Evolutionary conservation across 2,113 vertebrate species (phyloP).

Genomic region (Eudorcas thomsonii): DNA sequence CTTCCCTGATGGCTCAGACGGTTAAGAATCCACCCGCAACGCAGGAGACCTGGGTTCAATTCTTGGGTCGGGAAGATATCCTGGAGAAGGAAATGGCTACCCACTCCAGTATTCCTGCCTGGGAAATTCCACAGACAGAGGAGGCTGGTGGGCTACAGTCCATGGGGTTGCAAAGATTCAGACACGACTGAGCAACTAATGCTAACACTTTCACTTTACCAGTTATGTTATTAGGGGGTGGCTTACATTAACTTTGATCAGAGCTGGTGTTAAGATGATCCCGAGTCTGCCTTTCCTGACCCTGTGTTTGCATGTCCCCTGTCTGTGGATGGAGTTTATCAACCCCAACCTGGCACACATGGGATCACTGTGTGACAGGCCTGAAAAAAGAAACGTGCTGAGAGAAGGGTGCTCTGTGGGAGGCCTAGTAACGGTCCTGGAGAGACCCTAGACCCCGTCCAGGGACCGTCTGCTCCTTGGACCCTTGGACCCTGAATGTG

Average conservation of each 20-base stretch:
- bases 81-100: background rate
- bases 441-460: background rate
- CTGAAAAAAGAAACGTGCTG: background rate
- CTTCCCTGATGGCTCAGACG: background rate
- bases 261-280: background rate
- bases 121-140: background rate
- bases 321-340: background rate
- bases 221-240: background rate
- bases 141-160: background rate
- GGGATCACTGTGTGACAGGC: background rate
- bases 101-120: background rate
- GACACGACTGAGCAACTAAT: background rate
- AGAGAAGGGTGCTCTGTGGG: background rate
- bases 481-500: background rate
- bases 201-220: background rate
- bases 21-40: background rate
- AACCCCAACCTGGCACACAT: accelerated
- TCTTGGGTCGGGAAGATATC: background rate
- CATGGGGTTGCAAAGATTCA: background rate
- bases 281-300: background rate
- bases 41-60: background rate
- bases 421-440: background rate
- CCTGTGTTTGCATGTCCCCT: background rate
- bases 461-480: background rate
- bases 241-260: background rate